Base-by-base conservation (phyloP, 2,888 invertebrate species). In the Hanleya hanleyi region DNA sequence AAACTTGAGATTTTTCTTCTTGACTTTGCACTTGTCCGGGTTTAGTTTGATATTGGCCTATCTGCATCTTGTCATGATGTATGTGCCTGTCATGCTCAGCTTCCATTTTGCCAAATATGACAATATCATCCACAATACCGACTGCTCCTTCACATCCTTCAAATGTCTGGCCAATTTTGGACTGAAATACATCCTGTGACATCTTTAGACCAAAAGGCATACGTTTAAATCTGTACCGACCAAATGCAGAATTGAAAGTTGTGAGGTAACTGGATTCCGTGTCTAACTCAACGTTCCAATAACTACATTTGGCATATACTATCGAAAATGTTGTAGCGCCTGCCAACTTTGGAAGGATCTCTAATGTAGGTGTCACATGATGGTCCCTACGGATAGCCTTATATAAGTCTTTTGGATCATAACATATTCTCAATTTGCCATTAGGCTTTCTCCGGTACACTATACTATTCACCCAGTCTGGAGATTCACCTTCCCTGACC, bases 291-390 rank as follows among this genome's bases (percentile, higher is more conserved):
- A 78, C 50, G 38, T 51, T 64, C 77, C 78, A 77, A 38, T 72
- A 78, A 12, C 76, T 76, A 51, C 61, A 32, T 69, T 74, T 74
- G 18, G 76, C 76, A 50, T 74, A 74, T 6, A 70, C 36, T n/a
- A 70, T 77, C 38, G 51, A 37, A 29, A 77, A 77, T 36, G 62
- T 64, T 35, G 9, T 66, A 7, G 73, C 69, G 15, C 65, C 69
- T 32, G 66, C 61, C 15, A 77, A 64, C 50, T 74, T 71, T 36
- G 66, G 51, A 22, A 49, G 47, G 12, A 76, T 65, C 38, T 76
- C 70, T 15, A 76, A 12, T 1, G 75, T 76, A 37, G 70, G 73
- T 15, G 64, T 49, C 32, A 36, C 36, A 36, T 70, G 73, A 38
- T 69, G 57, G 15, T 38, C 35, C 33, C 77, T n/a, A 37, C 76